Percentiles rank a stretch among this genome's conserved stretches.
phyloP scores from a whole-genome alignment of 2,113 vertebrate genomes.

The Rhombomys opimus region DNA sequence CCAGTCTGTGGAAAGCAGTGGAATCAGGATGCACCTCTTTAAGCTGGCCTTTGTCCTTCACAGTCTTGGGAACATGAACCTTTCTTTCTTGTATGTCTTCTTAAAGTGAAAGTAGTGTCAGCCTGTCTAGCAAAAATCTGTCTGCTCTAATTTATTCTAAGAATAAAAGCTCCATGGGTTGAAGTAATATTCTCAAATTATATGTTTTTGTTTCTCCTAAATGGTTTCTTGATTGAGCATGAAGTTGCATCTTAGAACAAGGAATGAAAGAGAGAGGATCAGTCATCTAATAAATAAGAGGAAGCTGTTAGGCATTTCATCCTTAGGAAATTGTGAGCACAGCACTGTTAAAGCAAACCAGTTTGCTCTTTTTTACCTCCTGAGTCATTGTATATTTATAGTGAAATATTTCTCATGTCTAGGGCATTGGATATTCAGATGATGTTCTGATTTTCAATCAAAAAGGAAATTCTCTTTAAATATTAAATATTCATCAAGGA shows the following conservation, averaged over 20 bases:
- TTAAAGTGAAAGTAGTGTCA: constrained; percentile 66
- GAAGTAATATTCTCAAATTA: constrained; percentile 73
- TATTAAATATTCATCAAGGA: constrained; percentile 77
- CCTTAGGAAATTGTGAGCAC: constrained; percentile 61
- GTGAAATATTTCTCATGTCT: constrained; percentile 43
- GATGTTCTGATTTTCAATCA: constrained; percentile 71
- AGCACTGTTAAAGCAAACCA: constrained; percentile 39
- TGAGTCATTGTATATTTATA: constrained; percentile 75
- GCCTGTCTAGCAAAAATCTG: constrained; percentile 64
- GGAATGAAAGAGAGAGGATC: constrained; percentile 53
- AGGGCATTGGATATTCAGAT: constrained; percentile 48
- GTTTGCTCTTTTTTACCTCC: constrained; percentile 53
- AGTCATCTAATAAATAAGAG: constrained; percentile 48
- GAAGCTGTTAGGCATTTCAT: constrained; percentile 26
- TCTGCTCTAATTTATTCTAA: constrained; percentile 75
- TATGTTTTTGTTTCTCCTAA: constrained; percentile 59
- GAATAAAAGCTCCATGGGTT: constrained; percentile 54
- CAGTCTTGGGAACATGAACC: constrained; percentile 61
- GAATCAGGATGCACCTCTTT: background rate
- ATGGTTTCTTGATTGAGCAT: constrained; percentile 27
- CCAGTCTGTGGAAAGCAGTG: background rate
- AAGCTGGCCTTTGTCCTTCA: constrained; percentile 45
- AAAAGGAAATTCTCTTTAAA: constrained; percentile 75
- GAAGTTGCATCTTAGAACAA: constrained; percentile 57
- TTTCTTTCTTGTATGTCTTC: constrained; percentile 69